A percentile compares a stretch with the other conserved stretches of the same genome.
Conservation (phyloP, 2,797 vertebrate genomes). For the Margarornis squamiger region DNA sequence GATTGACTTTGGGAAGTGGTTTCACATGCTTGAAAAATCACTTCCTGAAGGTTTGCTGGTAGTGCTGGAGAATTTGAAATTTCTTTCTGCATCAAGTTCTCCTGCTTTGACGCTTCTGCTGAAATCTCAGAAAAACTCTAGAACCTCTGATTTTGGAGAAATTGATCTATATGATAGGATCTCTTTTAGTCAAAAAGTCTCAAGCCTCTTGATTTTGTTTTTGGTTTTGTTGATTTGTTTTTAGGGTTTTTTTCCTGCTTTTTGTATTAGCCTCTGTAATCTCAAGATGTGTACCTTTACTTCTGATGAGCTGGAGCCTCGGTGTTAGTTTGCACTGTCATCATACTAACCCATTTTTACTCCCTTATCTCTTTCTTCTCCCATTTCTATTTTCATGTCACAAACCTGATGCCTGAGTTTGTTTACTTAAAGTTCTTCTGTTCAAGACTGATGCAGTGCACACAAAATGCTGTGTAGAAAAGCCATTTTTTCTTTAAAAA, state of each 20-base stretch:
- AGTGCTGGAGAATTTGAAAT: background rate
- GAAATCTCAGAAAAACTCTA: background rate
- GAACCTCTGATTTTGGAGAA: background rate
- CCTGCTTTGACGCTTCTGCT: background rate
- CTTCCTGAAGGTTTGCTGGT: background rate
- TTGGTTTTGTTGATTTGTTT: too few species aligned
- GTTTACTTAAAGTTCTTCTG: background rate
- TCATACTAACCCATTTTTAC: background rate
- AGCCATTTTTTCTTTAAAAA: background rate
- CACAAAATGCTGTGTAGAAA: background rate
- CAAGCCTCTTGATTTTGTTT: background rate
- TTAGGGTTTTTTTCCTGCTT: background rate
- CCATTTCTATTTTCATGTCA: background rate
- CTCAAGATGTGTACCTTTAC: background rate
- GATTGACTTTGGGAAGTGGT: background rate
- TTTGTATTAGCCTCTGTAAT: background rate
- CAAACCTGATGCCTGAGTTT: background rate
- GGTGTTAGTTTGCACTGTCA: background rate
- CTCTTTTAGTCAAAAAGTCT: background rate
- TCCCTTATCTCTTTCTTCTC: background rate
- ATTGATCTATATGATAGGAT: background rate
- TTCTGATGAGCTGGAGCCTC: background rate
- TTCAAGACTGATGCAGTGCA: background rate
- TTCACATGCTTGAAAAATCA: background rate
- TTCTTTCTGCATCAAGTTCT: background rate